Base-by-base conservation (phyloP, 2,888 invertebrate genomes). In the Penaeus monodon region DNA sequence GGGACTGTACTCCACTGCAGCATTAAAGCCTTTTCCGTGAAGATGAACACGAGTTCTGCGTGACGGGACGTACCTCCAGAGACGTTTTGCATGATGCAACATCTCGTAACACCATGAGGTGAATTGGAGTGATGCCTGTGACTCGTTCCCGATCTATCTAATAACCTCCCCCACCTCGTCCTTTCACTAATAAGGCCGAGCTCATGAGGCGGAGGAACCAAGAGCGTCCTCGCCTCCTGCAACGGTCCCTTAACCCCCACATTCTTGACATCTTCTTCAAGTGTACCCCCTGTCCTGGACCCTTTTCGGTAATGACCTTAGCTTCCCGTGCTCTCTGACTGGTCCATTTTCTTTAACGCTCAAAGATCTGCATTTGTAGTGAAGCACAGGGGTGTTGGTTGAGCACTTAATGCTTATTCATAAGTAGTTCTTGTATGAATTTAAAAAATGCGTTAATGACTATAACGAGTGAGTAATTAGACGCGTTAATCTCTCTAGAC, bases 271-370 rank as follows among this genome's bases (percentile, higher is more conserved):
- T 81, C 81, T 81, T 81, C 81, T 22, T 81, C 81, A 81, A 81
- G 81, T 66, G 66, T 68, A 49, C 81, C 81, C 27, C 24, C 33
- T 63, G 81, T 80, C 80, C 81, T 22, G 29, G 81, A 44, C 86
- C 86, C 81, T 86, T 86, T 86, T 81, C 81, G 81, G 81, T 86
- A 81, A 86, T 86, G 86, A 78, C 81, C 73, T 77, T 14, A 77
- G 81, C 68, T 81, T 81, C 86, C 86, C 86, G 86, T 86, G 81
- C 86, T 86, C 81, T 86, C 85, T 85, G 70, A 29, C 83, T 83
- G 38, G 29, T 78, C 86, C 86, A 86, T 86, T 86, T 86, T 86
- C 86, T 86, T 65, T 86, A 74, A 77, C 14, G 77, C 57, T 57
- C 57, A 38, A 29, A 24, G 57, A 44, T 64, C 57, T 57, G 33